These are phyloP conservation scores for Nyctibius bracteatus DNA, from an alignment of 2,113 vertebrate species.

Conservation along the genomic window DNA sequence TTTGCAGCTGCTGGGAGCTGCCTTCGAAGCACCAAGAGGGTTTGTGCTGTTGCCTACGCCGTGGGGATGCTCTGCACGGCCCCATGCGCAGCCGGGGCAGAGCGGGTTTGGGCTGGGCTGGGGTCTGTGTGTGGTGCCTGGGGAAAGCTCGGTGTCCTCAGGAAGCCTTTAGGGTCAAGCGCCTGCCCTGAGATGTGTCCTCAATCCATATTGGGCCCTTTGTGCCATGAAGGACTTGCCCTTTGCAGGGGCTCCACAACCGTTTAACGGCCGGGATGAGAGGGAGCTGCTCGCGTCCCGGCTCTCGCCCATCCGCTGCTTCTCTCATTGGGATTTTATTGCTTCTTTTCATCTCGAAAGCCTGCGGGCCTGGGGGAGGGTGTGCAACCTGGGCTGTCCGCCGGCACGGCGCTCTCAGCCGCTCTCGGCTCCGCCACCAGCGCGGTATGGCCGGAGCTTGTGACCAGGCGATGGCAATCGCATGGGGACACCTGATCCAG, in stretches of 20 bases:
- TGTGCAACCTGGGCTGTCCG: accelerated
- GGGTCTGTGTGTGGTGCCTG: accelerated
- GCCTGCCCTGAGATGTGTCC: accelerated
- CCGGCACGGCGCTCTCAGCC: accelerated
- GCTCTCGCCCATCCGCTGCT: accelerated
- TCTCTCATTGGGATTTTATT: not conserved
- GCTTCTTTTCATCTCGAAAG: not conserved
- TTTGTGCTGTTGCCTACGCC: not conserved
- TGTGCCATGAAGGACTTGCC: accelerated
- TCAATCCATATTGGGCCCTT: not conserved
- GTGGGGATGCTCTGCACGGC: not conserved
- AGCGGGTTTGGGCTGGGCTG: not conserved
- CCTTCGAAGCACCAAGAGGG: accelerated
- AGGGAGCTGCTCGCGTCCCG: accelerated
- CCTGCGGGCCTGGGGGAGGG: accelerated
- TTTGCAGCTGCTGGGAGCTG: not conserved
- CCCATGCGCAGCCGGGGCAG: accelerated
- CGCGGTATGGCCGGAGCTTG: accelerated
- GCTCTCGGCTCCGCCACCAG: accelerated
- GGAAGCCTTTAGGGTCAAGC: not conserved
- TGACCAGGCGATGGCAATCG: accelerated
- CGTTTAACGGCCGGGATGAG: accelerated
- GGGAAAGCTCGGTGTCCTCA: not conserved
- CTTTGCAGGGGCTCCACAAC: not conserved
- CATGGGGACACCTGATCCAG: not conserved